Percentiles rank a stretch among this genome's conserved stretches.
Evolutionary conservation across 2,113 vertebrate species (phyloP).

Genomic region (Podarcis raffonei): DNA sequence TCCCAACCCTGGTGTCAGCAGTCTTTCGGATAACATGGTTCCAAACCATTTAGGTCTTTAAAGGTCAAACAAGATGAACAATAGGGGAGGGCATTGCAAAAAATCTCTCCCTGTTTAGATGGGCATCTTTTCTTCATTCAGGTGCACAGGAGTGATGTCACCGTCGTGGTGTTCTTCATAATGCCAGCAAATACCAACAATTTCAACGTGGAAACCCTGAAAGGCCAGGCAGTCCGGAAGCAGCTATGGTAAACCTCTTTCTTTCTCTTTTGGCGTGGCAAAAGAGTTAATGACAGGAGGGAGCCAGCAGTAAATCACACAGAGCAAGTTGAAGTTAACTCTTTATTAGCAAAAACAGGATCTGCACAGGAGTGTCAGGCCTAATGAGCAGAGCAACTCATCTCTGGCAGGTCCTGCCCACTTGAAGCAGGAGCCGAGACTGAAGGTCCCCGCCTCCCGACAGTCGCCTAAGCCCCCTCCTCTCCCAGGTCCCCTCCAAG

Average conservation of each 20-base stretch:
- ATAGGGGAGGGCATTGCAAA: background rate
- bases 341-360: no score
- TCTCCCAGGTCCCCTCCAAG: no score
- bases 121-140: conserved; percentile 53
- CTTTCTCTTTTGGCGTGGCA: background rate
- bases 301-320: no score
- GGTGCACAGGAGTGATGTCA: conserved; percentile 91
- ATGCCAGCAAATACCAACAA: conserved; percentile 98
- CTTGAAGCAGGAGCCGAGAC: no score
- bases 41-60: background rate
- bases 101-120: background rate
- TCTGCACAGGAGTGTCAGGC: no score
- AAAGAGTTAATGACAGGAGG: background rate
- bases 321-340: no score
- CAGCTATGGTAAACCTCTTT: conserved; percentile 88
- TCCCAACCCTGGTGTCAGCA: no score
- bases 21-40: background rate
- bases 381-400: no score
- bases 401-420: no score
- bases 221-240: conserved; percentile 94
- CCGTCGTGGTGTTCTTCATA: conserved; percentile 95
- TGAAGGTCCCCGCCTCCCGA: no score
- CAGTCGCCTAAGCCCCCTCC: no score
- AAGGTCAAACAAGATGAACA: background rate
- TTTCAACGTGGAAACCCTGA: conserved; percentile 96